Evolutionary conservation across 2,888 invertebrate species (phyloP).

Genomic region (Digitonthophagus gazella): DNA sequence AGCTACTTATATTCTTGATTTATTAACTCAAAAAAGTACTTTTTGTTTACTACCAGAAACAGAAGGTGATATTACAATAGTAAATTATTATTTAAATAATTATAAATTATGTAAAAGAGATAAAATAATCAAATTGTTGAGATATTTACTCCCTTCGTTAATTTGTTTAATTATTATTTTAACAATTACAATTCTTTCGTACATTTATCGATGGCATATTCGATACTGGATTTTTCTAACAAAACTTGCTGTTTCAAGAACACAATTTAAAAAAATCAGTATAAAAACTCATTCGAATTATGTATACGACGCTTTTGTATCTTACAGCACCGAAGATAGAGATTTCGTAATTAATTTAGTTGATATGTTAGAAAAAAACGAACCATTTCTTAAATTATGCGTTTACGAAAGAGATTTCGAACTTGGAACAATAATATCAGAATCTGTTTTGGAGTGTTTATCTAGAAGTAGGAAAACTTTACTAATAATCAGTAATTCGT

Average conservation of each 20-base stretch:
- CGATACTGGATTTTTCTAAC: constrained; percentile 53
- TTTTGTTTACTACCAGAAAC: constrained; percentile 36
- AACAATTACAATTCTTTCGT: constrained; percentile 22
- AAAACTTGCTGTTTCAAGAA: constrained; percentile 52
- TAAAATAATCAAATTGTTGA: constrained; percentile 3
- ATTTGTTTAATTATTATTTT: constrained; percentile 21
- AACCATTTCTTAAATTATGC: constrained; percentile 62
- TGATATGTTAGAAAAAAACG: constrained; percentile 58
- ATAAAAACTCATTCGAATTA: constrained; percentile 44
- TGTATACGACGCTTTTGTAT: constrained; percentile 62
- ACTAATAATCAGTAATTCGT: constrained; percentile 65
- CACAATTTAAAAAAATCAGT: constrained; percentile 31
- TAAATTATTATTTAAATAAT: constrained; percentile 31
- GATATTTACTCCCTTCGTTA: constrained; percentile 18
- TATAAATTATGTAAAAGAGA: background rate
- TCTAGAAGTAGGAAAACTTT: constrained; percentile 64
- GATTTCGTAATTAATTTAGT: constrained; percentile 62
- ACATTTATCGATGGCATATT: constrained; percentile 47
- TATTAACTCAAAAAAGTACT: constrained; percentile 27
- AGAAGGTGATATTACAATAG: constrained; percentile 33
- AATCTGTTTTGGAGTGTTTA: constrained; percentile 64
- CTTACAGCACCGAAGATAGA: constrained; percentile 61
- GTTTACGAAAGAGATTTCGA: constrained; percentile 70
- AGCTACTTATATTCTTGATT: constrained; percentile 4
- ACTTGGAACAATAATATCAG: constrained; percentile 63